Conservation (phyloP, 2,113 vertebrate genomes). For the Phasianus colchicus region DNA sequence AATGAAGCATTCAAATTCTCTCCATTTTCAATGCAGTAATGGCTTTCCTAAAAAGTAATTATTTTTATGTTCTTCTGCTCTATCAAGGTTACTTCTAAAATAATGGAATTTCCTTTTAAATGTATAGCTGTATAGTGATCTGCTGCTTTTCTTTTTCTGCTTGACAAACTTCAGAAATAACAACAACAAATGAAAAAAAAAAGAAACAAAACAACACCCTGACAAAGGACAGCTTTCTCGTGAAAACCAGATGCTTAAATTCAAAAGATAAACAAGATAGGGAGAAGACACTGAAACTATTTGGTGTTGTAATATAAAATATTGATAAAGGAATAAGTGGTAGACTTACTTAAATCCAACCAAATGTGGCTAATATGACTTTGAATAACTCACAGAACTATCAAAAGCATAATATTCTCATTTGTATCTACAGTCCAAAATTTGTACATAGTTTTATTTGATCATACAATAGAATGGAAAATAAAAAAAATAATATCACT, state of each 20-base stretch:
- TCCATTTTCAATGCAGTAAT: background rate
- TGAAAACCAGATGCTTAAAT: background rate
- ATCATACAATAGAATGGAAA: background rate
- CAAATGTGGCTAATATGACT: background rate
- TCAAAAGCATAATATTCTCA: background rate
- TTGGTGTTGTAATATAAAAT: background rate
- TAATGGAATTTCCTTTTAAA: background rate
- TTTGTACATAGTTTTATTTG: background rate
- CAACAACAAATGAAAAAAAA: background rate
- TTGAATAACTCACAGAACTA: background rate
- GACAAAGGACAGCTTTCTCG: background rate
- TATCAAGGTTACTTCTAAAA: background rate
- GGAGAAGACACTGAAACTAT: background rate
- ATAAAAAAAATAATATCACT: background rate
- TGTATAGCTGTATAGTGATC: background rate
- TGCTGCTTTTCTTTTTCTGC: background rate
- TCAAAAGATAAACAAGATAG: constrained; percentile 15
- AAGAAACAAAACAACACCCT: background rate
- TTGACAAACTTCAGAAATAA: background rate
- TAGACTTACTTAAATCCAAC: background rate
- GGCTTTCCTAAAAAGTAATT: background rate
- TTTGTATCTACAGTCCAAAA: background rate
- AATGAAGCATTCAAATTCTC: background rate
- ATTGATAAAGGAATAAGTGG: background rate
- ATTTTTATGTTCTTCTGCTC: background rate